These are phyloP conservation scores for Bombus cullumanus DNA, from an alignment of 1,140 invertebrate species.

Conservation along the genomic window DNA sequence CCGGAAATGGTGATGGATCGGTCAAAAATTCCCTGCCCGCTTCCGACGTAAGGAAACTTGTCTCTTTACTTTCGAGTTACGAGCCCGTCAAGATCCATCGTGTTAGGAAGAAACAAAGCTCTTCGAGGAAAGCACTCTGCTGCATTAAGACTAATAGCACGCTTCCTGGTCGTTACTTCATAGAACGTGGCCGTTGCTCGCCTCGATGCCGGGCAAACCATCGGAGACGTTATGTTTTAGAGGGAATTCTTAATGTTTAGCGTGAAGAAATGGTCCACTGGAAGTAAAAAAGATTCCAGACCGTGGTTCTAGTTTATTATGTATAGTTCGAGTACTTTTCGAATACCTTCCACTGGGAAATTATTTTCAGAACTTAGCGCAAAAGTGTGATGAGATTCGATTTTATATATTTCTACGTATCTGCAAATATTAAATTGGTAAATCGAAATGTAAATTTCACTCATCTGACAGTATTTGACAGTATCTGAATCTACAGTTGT, in stretches of 20 bases:
- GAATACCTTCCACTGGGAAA: not conserved
- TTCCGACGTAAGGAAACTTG: not conserved
- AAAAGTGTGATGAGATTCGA: no score
- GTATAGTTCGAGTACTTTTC: not conserved
- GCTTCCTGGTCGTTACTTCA: constrained; percentile 6
- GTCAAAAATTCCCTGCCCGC: not conserved
- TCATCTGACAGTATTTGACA: no score
- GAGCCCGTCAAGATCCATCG: not conserved
- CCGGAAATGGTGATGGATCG: not conserved
- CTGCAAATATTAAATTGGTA: no score
- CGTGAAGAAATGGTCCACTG: not conserved
- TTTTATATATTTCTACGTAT: no score
- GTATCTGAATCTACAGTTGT: no score
- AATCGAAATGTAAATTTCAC: no score
- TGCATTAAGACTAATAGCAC: constrained; percentile 32
- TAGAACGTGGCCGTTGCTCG: not conserved
- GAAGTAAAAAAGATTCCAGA: not conserved
- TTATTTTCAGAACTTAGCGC: no score
- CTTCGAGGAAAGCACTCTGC: constrained; percentile 12
- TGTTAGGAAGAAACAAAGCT: constrained; percentile 1
- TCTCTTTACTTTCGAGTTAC: not conserved
- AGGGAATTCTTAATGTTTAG: not conserved
- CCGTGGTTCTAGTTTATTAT: not conserved
- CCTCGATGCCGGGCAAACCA: not conserved
- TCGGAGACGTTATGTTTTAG: not conserved